Conservation (phyloP, 2,797 vertebrate species). For the Characodon lateralis region DNA sequence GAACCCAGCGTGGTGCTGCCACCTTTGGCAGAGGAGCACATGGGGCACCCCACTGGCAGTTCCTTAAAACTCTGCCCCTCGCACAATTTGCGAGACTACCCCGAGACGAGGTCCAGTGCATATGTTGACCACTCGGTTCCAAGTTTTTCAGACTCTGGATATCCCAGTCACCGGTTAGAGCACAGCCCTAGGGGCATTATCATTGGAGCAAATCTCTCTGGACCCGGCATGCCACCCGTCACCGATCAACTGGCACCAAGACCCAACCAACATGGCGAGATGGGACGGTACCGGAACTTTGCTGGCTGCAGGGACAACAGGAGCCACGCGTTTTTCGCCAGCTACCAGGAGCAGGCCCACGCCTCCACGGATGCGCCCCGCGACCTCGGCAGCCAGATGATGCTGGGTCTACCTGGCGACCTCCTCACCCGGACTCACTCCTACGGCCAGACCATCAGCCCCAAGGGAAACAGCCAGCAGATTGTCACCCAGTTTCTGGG, state of each 20-base stretch:
- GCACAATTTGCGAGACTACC: conserved; percentile 81
- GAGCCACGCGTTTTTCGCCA: conserved; percentile 77
- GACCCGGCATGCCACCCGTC: conserved; percentile 82
- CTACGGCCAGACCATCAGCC: conserved; percentile 76
- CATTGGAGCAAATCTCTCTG: conserved; percentile 80
- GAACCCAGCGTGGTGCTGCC: conserved; percentile 76
- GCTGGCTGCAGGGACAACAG: conserved; percentile 78
- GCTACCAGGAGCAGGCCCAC: conserved; percentile 84
- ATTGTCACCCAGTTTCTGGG: conserved; percentile 80
- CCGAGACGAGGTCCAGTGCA: conserved; percentile 83
- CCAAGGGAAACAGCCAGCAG: conserved; percentile 78
- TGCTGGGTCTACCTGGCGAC: conserved; percentile 82
- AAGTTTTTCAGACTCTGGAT: conserved; percentile 82
- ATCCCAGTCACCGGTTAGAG: conserved; percentile 80
- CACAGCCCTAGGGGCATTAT: conserved; percentile 82
- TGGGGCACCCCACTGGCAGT: conserved; percentile 73
- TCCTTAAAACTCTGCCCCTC: conserved; percentile 82
- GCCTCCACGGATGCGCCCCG: conserved; percentile 72
- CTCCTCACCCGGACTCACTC: conserved; percentile 77
- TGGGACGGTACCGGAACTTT: conserved; percentile 81
- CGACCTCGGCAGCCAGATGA: conserved; percentile 78
- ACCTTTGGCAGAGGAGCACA: conserved; percentile 75
- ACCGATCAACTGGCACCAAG: conserved; percentile 80
- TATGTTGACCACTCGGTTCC: conserved; percentile 83
- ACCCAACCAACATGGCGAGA: conserved; percentile 77